Conservation (phyloP, 2,113 vertebrate genomes). For the Cryptoleucopteryx plumbea region DNA sequence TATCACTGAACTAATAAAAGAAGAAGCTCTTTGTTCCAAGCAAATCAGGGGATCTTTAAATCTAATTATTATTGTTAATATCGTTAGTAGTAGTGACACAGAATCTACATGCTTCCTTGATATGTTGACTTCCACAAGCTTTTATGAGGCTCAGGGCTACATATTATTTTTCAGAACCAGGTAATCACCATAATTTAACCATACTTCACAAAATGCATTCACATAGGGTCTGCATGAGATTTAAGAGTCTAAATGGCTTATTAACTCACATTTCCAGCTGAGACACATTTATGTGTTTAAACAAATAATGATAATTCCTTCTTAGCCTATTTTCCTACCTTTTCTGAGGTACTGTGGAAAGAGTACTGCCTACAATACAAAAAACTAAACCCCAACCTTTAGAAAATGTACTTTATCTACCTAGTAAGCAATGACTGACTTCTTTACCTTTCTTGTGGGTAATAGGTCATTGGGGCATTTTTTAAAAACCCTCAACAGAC, state of each 20-base stretch:
- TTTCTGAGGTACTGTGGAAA: background rate
- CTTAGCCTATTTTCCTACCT: background rate
- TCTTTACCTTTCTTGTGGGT: background rate
- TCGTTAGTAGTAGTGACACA: background rate
- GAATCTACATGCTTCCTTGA: background rate
- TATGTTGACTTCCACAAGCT: background rate
- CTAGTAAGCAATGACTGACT: background rate
- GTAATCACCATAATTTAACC: background rate
- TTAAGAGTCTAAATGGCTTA: background rate
- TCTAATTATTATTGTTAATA: background rate
- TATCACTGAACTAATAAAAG: background rate
- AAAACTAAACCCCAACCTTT: background rate
- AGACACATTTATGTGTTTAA: slow-evolving; percentile 21
- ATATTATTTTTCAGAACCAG: background rate
- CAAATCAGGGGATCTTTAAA: background rate
- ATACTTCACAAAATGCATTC: background rate
- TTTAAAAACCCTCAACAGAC: background rate
- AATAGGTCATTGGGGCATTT: background rate
- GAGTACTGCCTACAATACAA: background rate
- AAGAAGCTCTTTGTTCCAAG: background rate
- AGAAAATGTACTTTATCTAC: background rate
- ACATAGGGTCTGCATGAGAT: background rate
- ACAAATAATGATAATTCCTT: background rate
- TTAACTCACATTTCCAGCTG: background rate
- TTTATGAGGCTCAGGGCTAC: background rate